Evolutionary conservation across 2,797 vertebrate genomes (phyloP).

Genomic region (Trematomus bernacchii): DNA sequence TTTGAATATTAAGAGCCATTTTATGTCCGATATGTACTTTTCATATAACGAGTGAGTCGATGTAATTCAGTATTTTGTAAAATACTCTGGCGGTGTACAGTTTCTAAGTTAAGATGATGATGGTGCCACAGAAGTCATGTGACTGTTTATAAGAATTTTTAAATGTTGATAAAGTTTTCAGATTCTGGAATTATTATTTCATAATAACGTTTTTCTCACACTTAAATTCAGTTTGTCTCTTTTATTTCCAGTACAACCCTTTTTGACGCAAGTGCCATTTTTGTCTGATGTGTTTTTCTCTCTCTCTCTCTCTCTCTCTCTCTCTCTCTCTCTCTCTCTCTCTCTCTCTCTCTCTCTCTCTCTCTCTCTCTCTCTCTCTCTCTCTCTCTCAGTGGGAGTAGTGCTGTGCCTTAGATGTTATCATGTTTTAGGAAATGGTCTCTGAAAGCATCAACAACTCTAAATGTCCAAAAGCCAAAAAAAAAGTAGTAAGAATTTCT

Average conservation of each 20-base stretch:
- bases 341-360: constrained; percentile 20
- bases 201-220: background rate
- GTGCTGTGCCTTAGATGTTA: constrained; percentile 94
- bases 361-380: background rate
- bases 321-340: constrained; percentile 13
- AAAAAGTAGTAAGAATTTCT: constrained; percentile 79
- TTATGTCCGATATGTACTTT: constrained; percentile 85
- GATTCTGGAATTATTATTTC: constrained; percentile 15
- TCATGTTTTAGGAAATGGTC: constrained; percentile 79
- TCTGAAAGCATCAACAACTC: constrained; percentile 72
- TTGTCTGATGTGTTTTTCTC: background rate
- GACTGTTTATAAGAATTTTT: constrained; percentile 2
- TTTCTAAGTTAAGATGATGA: constrained; percentile 35
- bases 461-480: constrained; percentile 63
- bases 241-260: background rate
- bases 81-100: constrained; percentile 70
- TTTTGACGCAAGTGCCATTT: background rate
- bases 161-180: constrained; percentile 5
- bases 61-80: constrained; percentile 87
- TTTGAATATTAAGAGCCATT: constrained; percentile 24
- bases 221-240: background rate
- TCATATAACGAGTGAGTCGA: constrained; percentile 86
- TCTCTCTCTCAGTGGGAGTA: constrained; percentile 66
- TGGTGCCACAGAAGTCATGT: constrained; percentile 8
- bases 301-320: background rate